Conservation (phyloP, 1,140 invertebrate genomes). For the Anadara kagoshimensis region DNA sequence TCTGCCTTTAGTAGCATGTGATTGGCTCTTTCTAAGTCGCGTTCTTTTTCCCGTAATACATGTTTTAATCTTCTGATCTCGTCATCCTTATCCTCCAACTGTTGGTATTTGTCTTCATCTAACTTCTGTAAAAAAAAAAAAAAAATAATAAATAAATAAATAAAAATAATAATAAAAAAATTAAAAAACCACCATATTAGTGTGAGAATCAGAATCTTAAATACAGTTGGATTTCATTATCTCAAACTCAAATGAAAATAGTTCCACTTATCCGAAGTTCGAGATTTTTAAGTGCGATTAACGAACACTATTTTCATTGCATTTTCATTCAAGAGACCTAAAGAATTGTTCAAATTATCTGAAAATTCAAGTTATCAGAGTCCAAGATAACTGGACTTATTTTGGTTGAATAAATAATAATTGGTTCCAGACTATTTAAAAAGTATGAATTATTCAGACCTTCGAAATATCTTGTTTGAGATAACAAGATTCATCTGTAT, state of each 20-base stretch:
- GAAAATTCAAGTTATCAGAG: too few species aligned
- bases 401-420: too few species aligned
- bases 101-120: slow-evolving; percentile 37
- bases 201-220: neutral
- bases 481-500: too few species aligned
- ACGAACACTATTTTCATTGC: too few species aligned
- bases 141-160: neutral
- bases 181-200: neutral
- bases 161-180: neutral
- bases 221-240: neutral
- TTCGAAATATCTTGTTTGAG: too few species aligned
- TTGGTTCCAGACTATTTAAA: too few species aligned
- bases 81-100: slow-evolving; percentile 45
- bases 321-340: too few species aligned
- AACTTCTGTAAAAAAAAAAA: slow-evolving; percentile 41
- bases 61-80: slow-evolving; percentile 44
- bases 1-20: slow-evolving; percentile 48
- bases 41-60: slow-evolving; percentile 46
- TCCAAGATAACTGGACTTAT: too few species aligned
- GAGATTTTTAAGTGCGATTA: too few species aligned
- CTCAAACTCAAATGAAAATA: neutral
- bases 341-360: too few species aligned
- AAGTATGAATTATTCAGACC: too few species aligned
- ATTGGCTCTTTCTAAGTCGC: slow-evolving; percentile 49
- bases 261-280: too few species aligned